Evolutionary conservation across 2,797 vertebrate genomes (phyloP), one percentile per base, ranked within the genome.

Genomic region (Hybognathus amarus): DNA sequence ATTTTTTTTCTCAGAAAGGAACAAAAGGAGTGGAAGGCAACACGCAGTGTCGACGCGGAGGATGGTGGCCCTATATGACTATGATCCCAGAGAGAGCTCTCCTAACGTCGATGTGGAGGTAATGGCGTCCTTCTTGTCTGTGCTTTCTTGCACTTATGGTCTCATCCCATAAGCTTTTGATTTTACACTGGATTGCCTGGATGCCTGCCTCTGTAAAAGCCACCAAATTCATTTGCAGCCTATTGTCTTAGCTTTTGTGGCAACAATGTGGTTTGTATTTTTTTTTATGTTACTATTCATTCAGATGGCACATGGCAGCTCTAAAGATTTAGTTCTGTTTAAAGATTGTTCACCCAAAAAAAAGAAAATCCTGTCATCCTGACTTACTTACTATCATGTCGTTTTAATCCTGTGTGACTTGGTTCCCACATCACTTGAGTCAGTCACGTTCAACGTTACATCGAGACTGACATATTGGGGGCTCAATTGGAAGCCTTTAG

Each of bases 91-190:
- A 76, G 98, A 99, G 83, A 99, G 97, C 91, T 99, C 98, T 12
- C 98, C 98, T 0, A 99, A 99, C n/a, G 95, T 99, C 74, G 98
- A 99, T 0, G 96, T 99, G 6, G 97, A 99, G 98, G 98, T 99
- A 40, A 75, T 20, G 22, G 12, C 76, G 22, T 4, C 11, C 18
- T 15, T 71, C 24, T 40, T 27, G 22, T 33, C 24, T n/a, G 4
- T 11, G 38, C 77, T 75, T 77, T 66, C 38, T 75, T 79, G 36
- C 38, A 64, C 30, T 38, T 54, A n/a, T 18, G n/a, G 27, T 67
- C n/a, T 66, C 63, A 54, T 59, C 38, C 10, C n/a, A 59, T 77
- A 69, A 45, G 47, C 47, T 77, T 76, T 76, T 64, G 18, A 20
- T 70, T 76, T 68, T 75, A 7, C 0, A 30, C 59, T 73, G 38